Evolutionary conservation across 2,888 invertebrate genomes (phyloP), one percentile per base, ranked within the genome.

Genomic region (Lasius platythorax): DNA sequence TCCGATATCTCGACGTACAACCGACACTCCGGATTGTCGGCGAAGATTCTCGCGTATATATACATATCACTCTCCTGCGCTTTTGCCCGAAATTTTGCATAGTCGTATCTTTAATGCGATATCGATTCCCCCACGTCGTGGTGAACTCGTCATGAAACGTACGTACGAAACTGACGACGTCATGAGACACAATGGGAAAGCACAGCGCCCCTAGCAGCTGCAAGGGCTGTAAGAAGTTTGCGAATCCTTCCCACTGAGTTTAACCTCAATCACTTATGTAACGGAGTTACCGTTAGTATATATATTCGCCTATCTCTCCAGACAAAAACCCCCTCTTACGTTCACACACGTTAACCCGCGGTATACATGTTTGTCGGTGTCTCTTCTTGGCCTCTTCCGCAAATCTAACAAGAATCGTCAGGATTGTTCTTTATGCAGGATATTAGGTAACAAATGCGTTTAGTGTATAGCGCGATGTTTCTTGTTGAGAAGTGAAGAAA

Each of bases 201-300:
- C 82, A 63, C 40, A 63, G 72, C 68, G 37, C 70, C 33, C 61
- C 73, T 74, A 79, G 70, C 84, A 89, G 85, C 83, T 90, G 90
- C 72, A 68, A n/a, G 43, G 63, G 9, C 74, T 33, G 76, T 75
- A 88, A 88, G 85, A 87, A 91, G 84, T 89, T 90, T 83, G 75
- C 79, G 86, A 85, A 89, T 88, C 74, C 84, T 82, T 83, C 70
- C 63, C 64, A 33, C 76, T 56, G 84, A 87, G 85, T 84, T 89
- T 87, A 85, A 87, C 81, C 85, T 85, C 85, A 70, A 86, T 90
- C 89, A 84, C 85, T 88, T 85, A 83, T 82, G 83, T 90, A 86
- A 88, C 84, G 37, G 68, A 82, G 87, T 90, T 88, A 85, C 87
- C 73, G 67, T 53, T 30, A 23, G 73, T 79, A 79, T 75, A 70